These are phyloP conservation scores for Hyles vespertilio DNA, from an alignment of 1,140 invertebrate species.

Conservation along the genomic window DNA sequence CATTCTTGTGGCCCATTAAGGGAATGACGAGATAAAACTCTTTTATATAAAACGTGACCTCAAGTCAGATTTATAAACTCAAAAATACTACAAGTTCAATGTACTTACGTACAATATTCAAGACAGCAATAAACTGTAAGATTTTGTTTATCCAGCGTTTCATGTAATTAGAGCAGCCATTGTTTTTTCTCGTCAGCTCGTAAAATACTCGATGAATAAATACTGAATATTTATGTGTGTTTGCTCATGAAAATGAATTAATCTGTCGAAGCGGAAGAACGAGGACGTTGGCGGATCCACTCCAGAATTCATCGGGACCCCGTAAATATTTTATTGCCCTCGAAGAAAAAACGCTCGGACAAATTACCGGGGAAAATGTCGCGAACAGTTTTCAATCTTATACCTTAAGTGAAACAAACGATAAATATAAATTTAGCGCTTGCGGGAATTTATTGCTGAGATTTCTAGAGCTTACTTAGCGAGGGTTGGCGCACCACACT, in stretches of 20 bases:
- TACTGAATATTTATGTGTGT: slow-evolving; percentile 38
- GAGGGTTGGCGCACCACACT: slow-evolving; percentile 21
- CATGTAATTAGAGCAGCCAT: neutral
- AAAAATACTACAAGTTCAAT: no score
- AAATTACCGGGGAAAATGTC: slow-evolving; percentile 66
- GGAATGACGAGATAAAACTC: no score
- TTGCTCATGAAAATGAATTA: slow-evolving; percentile 64
- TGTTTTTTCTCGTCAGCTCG: neutral
- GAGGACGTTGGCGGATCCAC: slow-evolving; percentile 46
- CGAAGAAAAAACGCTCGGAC: slow-evolving; percentile 57
- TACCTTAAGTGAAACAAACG: slow-evolving; percentile 73
- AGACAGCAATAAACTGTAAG: no score
- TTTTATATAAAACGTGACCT: no score
- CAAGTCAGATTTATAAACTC: no score
- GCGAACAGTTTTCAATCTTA: slow-evolving; percentile 69
- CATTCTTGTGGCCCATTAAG: no score
- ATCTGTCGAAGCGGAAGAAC: slow-evolving; percentile 47
- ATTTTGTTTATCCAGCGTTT: neutral
- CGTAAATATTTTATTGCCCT: slow-evolving; percentile 71
- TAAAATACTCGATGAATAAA: slow-evolving; percentile 29
- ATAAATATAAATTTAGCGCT: slow-evolving; percentile 73
- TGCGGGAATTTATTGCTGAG: slow-evolving; percentile 70
- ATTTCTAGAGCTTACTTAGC: slow-evolving; percentile 55
- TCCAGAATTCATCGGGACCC: slow-evolving; percentile 57
- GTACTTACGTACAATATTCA: neutral